Percentiles rank a stretch among this genome's conserved stretches.
Conservation (phyloP, 92 coral and sea anemone species). For the Parazoanthus atlanticus region DNA sequence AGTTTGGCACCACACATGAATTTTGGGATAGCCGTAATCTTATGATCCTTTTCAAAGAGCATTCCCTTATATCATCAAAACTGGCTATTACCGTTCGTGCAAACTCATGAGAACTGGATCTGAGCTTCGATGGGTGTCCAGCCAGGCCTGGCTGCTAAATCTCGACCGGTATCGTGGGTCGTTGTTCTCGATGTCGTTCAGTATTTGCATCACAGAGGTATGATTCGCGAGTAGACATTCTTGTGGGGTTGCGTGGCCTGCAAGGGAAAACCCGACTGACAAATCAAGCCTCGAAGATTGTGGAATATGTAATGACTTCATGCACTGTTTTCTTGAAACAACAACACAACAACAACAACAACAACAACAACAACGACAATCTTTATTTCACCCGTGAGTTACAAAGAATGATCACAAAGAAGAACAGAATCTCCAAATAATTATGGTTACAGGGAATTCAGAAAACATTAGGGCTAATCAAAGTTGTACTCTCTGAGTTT, state of each 20-base stretch:
- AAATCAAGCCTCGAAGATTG: too few species aligned
- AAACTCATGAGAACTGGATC: constrained; percentile 15
- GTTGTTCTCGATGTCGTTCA: background rate
- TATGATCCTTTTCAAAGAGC: background rate
- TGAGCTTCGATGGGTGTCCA: constrained; percentile 24
- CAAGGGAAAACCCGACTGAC: too few species aligned
- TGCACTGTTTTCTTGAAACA: background rate
- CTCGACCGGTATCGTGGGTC: constrained; percentile 28
- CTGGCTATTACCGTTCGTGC: constrained; percentile 14
- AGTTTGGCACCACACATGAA: too few species aligned
- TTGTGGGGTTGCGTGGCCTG: constrained; percentile 6
- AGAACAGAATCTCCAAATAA: too few species aligned
- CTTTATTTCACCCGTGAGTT: too few species aligned
- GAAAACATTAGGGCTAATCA: too few species aligned
- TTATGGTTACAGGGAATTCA: too few species aligned
- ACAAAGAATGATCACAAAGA: too few species aligned
- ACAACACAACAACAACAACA: background rate
- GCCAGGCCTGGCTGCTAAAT: constrained; percentile 39
- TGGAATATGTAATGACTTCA: background rate
- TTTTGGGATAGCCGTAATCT: too few species aligned
- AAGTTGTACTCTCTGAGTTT: too few species aligned
- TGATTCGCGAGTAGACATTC: constrained; percentile 33
- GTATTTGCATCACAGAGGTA: background rate
- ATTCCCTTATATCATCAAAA: background rate
- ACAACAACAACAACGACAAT: background rate